Percentiles rank a stretch among this genome's conserved stretches.
These are phyloP conservation scores for Chaetodon trifasciatus DNA, from an alignment of 2,797 vertebrate species.

Conservation along the genomic window DNA sequence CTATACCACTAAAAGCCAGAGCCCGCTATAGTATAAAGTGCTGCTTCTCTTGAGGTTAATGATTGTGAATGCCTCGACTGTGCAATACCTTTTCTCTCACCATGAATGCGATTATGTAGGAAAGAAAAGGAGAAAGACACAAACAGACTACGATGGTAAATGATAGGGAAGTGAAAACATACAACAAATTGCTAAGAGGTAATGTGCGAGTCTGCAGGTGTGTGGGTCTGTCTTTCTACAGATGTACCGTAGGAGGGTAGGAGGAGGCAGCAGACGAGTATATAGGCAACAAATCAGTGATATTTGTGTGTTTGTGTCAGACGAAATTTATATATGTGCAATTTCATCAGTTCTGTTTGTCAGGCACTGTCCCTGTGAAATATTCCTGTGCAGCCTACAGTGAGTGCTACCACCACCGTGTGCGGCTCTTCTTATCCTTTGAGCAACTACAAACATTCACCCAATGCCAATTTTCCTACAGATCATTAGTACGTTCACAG, in stretches of 20 bases:
- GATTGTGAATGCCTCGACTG: not conserved
- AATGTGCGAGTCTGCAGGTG: not conserved
- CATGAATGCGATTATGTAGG: not conserved
- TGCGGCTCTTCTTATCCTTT: conserved; percentile 26
- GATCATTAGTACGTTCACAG: conserved; percentile 33
- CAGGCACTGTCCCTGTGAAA: conserved; percentile 14
- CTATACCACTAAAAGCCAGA: not conserved
- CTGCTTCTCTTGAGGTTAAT: conserved; percentile 6
- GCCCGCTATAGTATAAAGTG: not conserved
- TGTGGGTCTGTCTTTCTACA: not conserved
- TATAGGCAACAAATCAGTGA: not conserved
- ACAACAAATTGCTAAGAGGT: conserved; percentile 4
- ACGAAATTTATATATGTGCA: not conserved
- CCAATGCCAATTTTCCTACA: conserved; percentile 11
- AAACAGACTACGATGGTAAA: not conserved
- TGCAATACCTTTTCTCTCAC: not conserved
- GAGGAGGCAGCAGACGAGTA: not conserved
- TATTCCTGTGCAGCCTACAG: conserved; percentile 17
- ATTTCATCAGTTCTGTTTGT: conserved; percentile 22
- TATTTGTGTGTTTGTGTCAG: not conserved
- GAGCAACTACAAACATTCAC: conserved; percentile 35
- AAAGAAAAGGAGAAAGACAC: not conserved
- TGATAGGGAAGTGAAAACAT: not conserved
- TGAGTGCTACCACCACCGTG: not conserved
- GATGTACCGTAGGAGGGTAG: not conserved